phyloP scores from a whole-genome alignment of 2,113 vertebrate species.

The Mustela lutreola region DNA sequence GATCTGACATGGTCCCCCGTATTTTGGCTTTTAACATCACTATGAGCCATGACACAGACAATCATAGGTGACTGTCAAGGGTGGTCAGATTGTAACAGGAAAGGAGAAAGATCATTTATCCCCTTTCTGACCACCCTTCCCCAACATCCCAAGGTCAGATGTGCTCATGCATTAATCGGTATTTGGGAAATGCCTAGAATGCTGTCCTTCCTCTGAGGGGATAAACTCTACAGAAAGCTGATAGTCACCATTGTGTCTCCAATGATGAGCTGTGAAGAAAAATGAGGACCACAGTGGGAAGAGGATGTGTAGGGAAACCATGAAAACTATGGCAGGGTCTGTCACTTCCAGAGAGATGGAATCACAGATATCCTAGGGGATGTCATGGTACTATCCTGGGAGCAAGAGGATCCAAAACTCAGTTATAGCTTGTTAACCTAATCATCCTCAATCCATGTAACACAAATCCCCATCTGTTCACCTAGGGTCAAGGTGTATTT shows the following conservation, averaged over 20 bases:
- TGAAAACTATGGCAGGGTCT: not conserved
- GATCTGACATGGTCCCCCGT: not conserved
- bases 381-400: not conserved
- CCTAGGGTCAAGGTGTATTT: fast-evolving
- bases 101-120: not conserved
- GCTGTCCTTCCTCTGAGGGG: not conserved
- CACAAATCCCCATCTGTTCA: not conserved
- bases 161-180: not conserved
- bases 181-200: not conserved
- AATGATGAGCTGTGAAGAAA: not conserved
- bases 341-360: not conserved
- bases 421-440: not conserved
- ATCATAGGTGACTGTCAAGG: not conserved
- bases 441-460: not conserved
- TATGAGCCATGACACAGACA: not conserved
- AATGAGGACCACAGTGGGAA: not conserved
- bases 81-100: not conserved
- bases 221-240: not conserved
- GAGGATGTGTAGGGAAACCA: not conserved
- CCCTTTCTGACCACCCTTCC: not conserved
- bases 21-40: not conserved
- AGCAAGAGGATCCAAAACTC: not conserved
- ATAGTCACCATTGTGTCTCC: not conserved
- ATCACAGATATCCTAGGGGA: not conserved
- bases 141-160: not conserved